Percentiles rank a stretch among this genome's conserved stretches.
Conservation (phyloP, 1,140 invertebrate species). For the Melanaphis sacchari region DNA sequence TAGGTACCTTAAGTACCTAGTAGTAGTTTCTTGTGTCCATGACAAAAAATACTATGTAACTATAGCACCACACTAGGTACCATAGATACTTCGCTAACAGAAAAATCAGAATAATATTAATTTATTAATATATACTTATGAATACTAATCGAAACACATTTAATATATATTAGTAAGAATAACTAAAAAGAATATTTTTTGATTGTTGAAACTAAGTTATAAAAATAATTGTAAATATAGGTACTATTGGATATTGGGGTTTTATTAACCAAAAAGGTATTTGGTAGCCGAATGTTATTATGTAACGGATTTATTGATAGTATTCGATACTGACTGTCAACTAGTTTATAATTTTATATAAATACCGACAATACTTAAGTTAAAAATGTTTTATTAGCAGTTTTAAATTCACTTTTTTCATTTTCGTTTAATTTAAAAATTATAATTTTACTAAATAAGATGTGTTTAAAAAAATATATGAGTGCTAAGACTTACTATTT, state of each 20-base stretch:
- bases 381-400: not conserved
- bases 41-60: not conserved
- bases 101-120: not conserved
- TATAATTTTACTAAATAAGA: no score
- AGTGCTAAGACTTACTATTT: not conserved
- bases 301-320: not conserved
- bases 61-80: no score
- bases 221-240: not conserved
- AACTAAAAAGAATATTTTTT: not conserved
- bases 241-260: not conserved
- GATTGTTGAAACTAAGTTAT: not conserved
- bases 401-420: not conserved
- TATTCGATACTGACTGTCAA: no score
- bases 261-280: no score
- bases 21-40: not conserved
- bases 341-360: not conserved
- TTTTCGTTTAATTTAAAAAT: no score
- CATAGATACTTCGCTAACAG: not conserved
- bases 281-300: not conserved
- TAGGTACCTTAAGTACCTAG: no score
- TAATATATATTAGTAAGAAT: not conserved
- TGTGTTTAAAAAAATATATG: no score
- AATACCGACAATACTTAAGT: not conserved
- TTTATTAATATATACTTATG: not conserved
- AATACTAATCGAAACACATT: no score